Evolutionary conservation across 2,888 invertebrate species (phyloP).

Genomic region (Mystacides longicornis): DNA sequence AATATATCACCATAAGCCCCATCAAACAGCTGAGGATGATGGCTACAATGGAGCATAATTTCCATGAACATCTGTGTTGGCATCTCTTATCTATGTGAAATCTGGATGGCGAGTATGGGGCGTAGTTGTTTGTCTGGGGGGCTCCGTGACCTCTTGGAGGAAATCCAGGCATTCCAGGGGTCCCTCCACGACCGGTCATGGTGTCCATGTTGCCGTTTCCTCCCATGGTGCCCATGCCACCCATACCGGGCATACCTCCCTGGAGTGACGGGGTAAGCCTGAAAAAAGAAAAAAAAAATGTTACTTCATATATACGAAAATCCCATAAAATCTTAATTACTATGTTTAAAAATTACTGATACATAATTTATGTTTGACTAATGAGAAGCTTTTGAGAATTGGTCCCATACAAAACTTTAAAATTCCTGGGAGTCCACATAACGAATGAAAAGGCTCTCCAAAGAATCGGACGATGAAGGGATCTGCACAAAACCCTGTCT

Average conservation of each 20-base stretch:
- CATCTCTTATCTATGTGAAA: constrained; percentile 93
- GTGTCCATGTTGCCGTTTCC: constrained; percentile 52
- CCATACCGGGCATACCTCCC: constrained; percentile 45
- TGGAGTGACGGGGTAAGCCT: constrained; percentile 45
- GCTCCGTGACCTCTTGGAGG: constrained; percentile 59
- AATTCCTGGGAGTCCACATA: too few relatives aligned
- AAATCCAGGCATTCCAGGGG: constrained; percentile 83
- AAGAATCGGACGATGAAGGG: too few relatives aligned
- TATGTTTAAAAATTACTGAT: too few relatives aligned
- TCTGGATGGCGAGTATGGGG: constrained; percentile 85
- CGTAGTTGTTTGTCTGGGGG: constrained; percentile 55
- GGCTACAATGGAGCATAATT: constrained; percentile 89
- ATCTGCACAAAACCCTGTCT: too few relatives aligned
- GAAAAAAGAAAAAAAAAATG: too few relatives aligned
- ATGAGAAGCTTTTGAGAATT: too few relatives aligned
- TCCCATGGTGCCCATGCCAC: constrained; percentile 53
- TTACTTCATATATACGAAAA: too few relatives aligned
- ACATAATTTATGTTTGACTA: too few relatives aligned
- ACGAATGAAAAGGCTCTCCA: too few relatives aligned
- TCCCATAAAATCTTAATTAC: too few relatives aligned
- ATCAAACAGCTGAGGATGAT: constrained; percentile 86
- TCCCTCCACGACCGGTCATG: constrained; percentile 62
- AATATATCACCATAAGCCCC: constrained; percentile 89
- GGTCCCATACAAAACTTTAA: too few relatives aligned
- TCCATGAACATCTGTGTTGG: constrained; percentile 93